These are phyloP conservation scores for Illadopsis cleaveri DNA, from an alignment of 2,113 vertebrate genomes.

Conservation along the genomic window DNA sequence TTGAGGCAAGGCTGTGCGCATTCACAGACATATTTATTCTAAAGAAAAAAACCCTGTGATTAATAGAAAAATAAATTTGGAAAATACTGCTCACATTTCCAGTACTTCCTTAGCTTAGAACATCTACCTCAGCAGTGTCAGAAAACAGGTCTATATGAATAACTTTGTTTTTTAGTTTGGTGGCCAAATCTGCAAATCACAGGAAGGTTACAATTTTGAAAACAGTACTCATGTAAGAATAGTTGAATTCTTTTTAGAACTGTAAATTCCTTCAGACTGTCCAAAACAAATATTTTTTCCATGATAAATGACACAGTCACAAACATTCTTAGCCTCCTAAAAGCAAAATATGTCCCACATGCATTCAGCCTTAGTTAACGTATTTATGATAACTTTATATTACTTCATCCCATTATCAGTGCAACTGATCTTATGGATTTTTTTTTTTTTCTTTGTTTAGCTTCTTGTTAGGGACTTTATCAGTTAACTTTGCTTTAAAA, in stretches of 20 bases:
- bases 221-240: not conserved
- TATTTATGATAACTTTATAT: not conserved
- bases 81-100: not conserved
- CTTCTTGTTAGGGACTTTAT: not conserved
- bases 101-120: not conserved
- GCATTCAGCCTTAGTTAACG: not conserved
- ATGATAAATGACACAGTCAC: not conserved
- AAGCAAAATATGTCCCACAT: not conserved
- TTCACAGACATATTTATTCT: not conserved
- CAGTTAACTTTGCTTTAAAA: not conserved
- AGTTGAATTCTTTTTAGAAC: not conserved
- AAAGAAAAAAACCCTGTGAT: rapidly evolving
- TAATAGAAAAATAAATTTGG: not conserved
- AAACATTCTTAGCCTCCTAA: not conserved
- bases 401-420: not conserved
- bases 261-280: not conserved
- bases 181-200: not conserved
- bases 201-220: rapidly evolving
- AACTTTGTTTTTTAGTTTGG: not conserved
- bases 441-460: not conserved
- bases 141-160: rapidly evolving
- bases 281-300: not conserved
- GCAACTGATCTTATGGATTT: not conserved
- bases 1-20: not conserved
- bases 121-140: not conserved